Evolutionary conservation across 2,797 vertebrate species (phyloP).

Genomic region (Lacerta agilis): DNA sequence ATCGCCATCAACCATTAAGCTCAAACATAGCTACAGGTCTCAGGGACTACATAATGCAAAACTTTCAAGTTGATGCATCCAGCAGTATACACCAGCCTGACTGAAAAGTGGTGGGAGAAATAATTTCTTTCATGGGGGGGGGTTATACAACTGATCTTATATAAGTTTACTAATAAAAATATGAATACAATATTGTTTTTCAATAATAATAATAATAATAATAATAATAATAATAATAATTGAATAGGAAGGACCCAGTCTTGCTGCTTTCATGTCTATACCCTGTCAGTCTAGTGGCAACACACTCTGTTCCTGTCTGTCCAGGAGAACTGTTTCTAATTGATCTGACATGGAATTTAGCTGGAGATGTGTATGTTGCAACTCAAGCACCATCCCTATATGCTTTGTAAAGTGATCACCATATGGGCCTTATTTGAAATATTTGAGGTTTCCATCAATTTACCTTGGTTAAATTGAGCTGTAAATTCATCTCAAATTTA

Average conservation of each 20-base stretch:
- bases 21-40: slow-evolving; percentile 41
- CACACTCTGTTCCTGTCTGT: slow-evolving; percentile 77
- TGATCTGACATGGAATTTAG: slow-evolving; percentile 83
- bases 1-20: slow-evolving; percentile 19
- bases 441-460: slow-evolving; percentile 75
- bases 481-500: slow-evolving; percentile 65
- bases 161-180: background rate
- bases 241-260: slow-evolving; percentile 54
- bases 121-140: no score
- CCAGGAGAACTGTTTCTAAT: slow-evolving; percentile 83
- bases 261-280: slow-evolving; percentile 65
- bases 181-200: slow-evolving; percentile 48
- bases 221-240: slow-evolving; percentile 9
- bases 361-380: slow-evolving; percentile 78
- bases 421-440: slow-evolving; percentile 79
- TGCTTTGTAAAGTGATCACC: slow-evolving; percentile 81
- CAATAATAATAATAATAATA: background rate
- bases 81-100: slow-evolving; percentile 40
- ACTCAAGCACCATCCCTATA: slow-evolving; percentile 75
- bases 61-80: slow-evolving; percentile 37
- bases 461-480: slow-evolving; percentile 75
- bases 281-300: slow-evolving; percentile 73
- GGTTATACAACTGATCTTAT: background rate
- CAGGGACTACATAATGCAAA: background rate
- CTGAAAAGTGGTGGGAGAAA: slow-evolving; percentile 16